Conservation (phyloP, 2,797 vertebrate species). For the Trichosurus vulpecula region DNA sequence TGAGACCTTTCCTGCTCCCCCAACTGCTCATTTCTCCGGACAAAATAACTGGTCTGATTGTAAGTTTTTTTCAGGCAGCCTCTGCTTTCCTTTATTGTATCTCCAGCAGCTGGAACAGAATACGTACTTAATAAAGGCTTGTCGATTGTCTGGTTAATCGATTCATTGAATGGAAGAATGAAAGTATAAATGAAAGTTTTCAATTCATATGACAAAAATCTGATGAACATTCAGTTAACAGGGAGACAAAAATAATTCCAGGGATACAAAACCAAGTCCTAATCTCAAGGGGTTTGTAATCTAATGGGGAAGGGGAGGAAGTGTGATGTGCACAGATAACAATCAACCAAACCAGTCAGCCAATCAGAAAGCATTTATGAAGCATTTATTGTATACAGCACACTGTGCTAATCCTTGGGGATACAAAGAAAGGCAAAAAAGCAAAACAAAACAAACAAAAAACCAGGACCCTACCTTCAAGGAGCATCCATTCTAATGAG, state of each 20-base stretch:
- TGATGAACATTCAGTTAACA: not conserved
- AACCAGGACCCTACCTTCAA: not conserved
- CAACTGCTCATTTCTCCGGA: not conserved
- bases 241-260: not conserved
- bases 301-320: not conserved
- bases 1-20: not conserved
- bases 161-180: not conserved
- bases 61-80: not conserved
- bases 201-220: not conserved
- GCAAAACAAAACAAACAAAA: not conserved
- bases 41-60: not conserved
- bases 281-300: not conserved
- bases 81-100: not conserved
- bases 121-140: not conserved
- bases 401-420: not conserved
- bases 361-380: not conserved
- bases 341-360: not conserved
- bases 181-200: not conserved
- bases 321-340: not conserved
- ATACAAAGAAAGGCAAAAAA: not conserved
- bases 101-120: not conserved
- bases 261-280: not conserved
- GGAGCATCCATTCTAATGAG: not conserved
- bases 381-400: not conserved
- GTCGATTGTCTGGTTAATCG: not conserved